These are phyloP conservation scores for Colaptes auratus DNA, from an alignment of 2,113 vertebrate species.

Conservation along the genomic window DNA sequence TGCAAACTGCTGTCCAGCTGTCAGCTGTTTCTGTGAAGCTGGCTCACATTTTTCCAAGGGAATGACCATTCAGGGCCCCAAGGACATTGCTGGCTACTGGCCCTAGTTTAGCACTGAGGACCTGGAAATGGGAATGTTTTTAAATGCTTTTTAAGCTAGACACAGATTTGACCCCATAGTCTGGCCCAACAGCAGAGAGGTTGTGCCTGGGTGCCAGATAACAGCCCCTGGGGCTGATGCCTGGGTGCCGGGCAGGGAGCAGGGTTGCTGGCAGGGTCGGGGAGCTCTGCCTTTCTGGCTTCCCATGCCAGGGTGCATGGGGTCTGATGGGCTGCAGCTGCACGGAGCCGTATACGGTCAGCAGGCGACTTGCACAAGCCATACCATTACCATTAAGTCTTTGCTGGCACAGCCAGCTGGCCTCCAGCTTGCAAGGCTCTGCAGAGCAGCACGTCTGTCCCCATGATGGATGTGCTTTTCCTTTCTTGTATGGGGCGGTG, in stretches of 20 bases:
- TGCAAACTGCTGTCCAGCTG: neutral
- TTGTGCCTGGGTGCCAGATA: accelerated
- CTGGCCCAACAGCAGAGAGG: accelerated
- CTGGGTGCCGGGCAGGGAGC: accelerated
- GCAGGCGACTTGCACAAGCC: neutral
- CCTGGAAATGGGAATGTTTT: neutral
- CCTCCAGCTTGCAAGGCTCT: neutral
- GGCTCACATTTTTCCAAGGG: neutral
- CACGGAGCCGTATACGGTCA: accelerated
- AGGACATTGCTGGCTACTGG: neutral
- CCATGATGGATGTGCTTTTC: neutral
- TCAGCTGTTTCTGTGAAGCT: neutral
- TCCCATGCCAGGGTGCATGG: accelerated
- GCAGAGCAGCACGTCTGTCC: neutral
- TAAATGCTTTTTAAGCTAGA: neutral
- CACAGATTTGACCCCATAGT: accelerated
- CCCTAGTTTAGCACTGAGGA: neutral
- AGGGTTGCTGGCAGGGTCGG: accelerated
- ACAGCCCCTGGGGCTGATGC: neutral
- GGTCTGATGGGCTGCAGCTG: neutral
- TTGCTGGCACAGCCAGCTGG: neutral
- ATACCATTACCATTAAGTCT: neutral
- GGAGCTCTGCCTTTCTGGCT: neutral
- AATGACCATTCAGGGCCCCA: accelerated
- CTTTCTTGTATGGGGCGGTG: neutral